Evolutionary conservation across 2,888 invertebrate genomes (phyloP).

Genomic region (Cosmia pyralina): DNA sequence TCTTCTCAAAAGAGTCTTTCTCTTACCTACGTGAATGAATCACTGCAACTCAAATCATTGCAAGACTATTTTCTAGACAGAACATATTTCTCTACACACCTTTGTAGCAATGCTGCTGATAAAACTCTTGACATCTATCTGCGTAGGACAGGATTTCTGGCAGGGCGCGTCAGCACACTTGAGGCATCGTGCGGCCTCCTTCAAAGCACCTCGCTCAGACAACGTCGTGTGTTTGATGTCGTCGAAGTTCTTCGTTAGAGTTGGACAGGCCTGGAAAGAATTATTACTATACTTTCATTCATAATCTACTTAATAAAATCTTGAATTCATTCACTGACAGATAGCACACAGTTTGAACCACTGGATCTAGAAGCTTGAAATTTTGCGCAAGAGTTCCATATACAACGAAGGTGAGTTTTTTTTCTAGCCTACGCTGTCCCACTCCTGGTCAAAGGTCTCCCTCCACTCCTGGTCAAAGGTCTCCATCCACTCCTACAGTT

Average conservation of each 20-base stretch:
- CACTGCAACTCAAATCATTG: neutral
- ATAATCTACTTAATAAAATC: neutral
- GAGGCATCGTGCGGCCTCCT: constrained; percentile 96
- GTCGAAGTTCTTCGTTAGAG: constrained; percentile 96
- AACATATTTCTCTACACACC: constrained; percentile 75
- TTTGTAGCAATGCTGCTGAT: constrained; percentile 99
- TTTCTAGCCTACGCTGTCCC: too few relatives aligned
- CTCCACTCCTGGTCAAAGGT: too few relatives aligned
- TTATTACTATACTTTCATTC: neutral
- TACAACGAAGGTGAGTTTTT: too few relatives aligned
- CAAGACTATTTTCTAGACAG: neutral
- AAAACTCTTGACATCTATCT: constrained; percentile 98
- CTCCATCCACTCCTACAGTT: too few relatives aligned
- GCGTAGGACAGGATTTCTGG: constrained; percentile 99
- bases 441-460: too few relatives aligned
- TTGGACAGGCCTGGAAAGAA: constrained; percentile 91
- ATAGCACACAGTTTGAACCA: too few relatives aligned
- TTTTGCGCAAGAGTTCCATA: too few relatives aligned
- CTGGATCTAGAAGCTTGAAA: too few relatives aligned
- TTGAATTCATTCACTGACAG: too few relatives aligned
- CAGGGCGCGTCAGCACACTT: constrained; percentile 99
- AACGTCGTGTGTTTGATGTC: constrained; percentile 99
- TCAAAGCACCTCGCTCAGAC: constrained; percentile 98
- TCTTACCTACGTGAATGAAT: neutral
- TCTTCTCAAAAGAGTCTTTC: too few relatives aligned